These are phyloP conservation scores for Macaria notata DNA, from an alignment of 2,888 invertebrate species.

Conservation along the genomic window DNA sequence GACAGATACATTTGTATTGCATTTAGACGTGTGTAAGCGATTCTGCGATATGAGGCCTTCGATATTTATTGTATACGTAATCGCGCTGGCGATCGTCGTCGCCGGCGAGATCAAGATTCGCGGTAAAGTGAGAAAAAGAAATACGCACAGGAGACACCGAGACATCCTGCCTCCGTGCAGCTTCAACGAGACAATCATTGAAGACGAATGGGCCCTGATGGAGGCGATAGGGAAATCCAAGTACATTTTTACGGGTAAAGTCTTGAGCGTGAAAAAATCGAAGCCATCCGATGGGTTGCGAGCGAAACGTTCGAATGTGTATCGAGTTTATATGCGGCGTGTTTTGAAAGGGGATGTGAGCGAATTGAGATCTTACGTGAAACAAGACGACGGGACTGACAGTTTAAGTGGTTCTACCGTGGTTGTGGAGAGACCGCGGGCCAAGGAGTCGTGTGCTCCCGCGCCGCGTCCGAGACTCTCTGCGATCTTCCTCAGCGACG, in stretches of 20 bases:
- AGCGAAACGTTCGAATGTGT: constrained; percentile 68
- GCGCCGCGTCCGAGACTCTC: constrained; percentile 72
- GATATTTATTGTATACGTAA: constrained; percentile 71
- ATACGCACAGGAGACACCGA: constrained; percentile 67
- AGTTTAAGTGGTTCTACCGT: constrained; percentile 68
- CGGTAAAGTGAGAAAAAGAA: constrained; percentile 76
- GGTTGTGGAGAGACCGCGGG: constrained; percentile 60
- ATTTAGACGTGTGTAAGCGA: constrained; percentile 64
- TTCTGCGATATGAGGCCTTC: constrained; percentile 68
- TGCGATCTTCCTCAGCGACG: constrained; percentile 73
- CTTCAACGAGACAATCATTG: constrained; percentile 77
- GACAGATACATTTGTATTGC: constrained; percentile 72
- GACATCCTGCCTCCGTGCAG: constrained; percentile 70
- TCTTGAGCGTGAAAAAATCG: constrained; percentile 70
- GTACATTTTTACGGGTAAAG: constrained; percentile 79
- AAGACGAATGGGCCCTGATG: constrained; percentile 77
- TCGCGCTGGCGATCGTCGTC: constrained; percentile 66
- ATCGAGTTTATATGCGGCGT: constrained; percentile 70
- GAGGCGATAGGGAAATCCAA: constrained; percentile 76
- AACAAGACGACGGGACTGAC: constrained; percentile 55
- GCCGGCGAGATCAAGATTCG: constrained; percentile 72
- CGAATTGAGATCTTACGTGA: constrained; percentile 64
- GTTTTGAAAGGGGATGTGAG: constrained; percentile 72
- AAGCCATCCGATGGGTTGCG: constrained; percentile 51
- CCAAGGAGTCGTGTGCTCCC: constrained; percentile 66